Evolutionary conservation across 2,113 vertebrate species (phyloP).

Genomic region (Sylvia atricapilla): DNA sequence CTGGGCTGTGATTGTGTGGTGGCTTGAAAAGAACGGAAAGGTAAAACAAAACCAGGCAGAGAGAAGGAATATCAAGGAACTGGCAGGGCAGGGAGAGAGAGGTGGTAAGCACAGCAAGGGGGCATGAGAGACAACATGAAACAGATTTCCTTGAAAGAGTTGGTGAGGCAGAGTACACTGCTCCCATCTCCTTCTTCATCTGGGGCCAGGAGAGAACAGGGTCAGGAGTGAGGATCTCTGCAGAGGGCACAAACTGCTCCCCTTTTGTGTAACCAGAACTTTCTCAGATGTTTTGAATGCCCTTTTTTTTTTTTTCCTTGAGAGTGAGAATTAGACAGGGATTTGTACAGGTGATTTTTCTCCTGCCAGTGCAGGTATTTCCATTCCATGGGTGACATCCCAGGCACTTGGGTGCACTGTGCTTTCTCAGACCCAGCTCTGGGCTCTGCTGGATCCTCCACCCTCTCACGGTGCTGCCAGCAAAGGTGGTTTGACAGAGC

Average conservation of each 20-base stretch:
- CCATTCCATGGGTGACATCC: neutral
- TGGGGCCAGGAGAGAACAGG: neutral
- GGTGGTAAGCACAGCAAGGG: neutral
- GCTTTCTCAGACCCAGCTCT: neutral
- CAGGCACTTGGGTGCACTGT: neutral
- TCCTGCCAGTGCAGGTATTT: neutral
- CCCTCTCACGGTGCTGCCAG: fast-evolving
- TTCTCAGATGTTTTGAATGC: neutral
- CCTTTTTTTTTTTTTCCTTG: neutral
- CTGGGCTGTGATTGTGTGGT: slow-evolving; percentile 1
- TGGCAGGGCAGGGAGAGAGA: neutral
- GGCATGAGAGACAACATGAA: neutral
- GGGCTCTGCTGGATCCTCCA: neutral
- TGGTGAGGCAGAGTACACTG: neutral
- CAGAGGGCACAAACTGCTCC: neutral
- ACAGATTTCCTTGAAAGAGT: slow-evolving; percentile 5
- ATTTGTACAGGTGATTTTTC: neutral
- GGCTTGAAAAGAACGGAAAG: neutral
- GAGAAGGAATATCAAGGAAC: neutral
- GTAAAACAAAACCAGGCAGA: neutral
- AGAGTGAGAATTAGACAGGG: neutral
- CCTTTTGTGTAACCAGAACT: neutral
- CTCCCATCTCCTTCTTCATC: neutral
- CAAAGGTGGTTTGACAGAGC: neutral
- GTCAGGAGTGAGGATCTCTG: neutral